Evolutionary conservation across 2,888 invertebrate species (phyloP), one percentile per base, ranked within the genome.

Genomic region (Resseliella maxima): DNA sequence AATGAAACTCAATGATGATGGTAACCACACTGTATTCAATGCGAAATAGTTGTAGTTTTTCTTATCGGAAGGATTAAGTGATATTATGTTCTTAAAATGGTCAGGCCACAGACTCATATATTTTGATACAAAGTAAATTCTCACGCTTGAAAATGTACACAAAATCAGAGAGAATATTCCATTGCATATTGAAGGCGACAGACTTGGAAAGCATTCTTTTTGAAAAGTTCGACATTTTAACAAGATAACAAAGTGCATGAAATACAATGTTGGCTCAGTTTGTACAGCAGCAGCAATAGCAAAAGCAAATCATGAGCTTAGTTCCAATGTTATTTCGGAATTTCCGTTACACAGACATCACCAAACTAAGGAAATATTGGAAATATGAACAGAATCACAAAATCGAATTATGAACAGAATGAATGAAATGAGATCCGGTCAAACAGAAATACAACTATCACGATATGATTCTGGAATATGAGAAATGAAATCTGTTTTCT

Each of bases 51-150:
- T 31, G 27, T 12, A 72, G 72, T 31, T 31, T 72, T 72, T 72
- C 35, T 27, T 72, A 31, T 72, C 72, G 3, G 15, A 72, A 35
- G 15, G 72, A 72, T 72, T 72, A 72, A 15, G 31, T 72, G 72
- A 72, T 72, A 72, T 72, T 72, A 72, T 72, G 72, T 72, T 72
- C 72, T 72, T 31, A 35, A 3, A n/a, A 72, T 72, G 72, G 12
- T 15, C 72, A 72, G 31, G 31, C 15, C 27, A 10, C 46, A 2
- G 46, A 50, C 8, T 72, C 31, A 15, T 72, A 18, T 35, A 72
- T 72, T 72, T 72, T 31, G 31, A 27, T 31, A 72, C 72, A 72
- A 72, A 72, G 72, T 72, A 72, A 35, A 72, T 72, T 72, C 72
- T 72, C 31, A 72, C 31, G 72, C 72, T 72, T 18, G 50, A 21